Percentiles rank a stretch among this genome's conserved stretches.
phyloP scores from a whole-genome alignment of 1,140 invertebrate species.

The Dendroctonus valens region DNA sequence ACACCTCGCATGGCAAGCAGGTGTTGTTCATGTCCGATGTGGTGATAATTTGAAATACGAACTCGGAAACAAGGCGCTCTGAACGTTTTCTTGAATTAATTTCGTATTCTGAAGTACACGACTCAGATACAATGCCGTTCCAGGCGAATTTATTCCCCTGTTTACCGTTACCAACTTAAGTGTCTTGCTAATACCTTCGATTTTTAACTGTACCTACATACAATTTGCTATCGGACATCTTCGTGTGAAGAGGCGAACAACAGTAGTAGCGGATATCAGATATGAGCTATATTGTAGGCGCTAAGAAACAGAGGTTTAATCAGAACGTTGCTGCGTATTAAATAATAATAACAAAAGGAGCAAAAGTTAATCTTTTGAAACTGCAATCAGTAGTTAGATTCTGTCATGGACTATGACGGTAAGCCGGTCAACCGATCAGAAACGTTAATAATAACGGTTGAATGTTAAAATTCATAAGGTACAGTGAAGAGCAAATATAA shows the following conservation, averaged over 20 bases:
- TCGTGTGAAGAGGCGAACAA: conserved; percentile 7
- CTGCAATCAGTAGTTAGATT: too few relatives aligned
- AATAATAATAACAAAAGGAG: too few relatives aligned
- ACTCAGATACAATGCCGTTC: conserved; percentile 44
- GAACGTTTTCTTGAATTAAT: conserved; percentile 45
- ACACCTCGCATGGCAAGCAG: conserved; percentile 40
- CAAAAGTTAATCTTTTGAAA: too few relatives aligned
- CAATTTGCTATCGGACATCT: conserved; percentile 16
- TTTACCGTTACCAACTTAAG: conserved; percentile 36
- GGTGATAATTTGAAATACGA: conserved; percentile 46
- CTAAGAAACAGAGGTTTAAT: too few relatives aligned
- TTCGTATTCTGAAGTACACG: conserved; percentile 44
- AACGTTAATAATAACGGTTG: too few relatives aligned
- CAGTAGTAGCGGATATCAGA: not conserved
- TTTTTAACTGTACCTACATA: conserved; percentile 20
- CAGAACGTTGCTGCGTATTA: too few relatives aligned
- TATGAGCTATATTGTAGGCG: too few relatives aligned
- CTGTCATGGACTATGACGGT: too few relatives aligned
- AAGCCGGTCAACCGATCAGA: too few relatives aligned
- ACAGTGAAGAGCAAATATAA: too few relatives aligned
- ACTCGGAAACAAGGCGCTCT: conserved; percentile 43
- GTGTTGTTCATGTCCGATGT: conserved; percentile 46
- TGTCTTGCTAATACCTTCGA: conserved; percentile 23
- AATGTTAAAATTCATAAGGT: too few relatives aligned
- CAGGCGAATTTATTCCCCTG: conserved; percentile 39